Conservation (phyloP, 2,888 invertebrate species). For the Biston betularia region DNA sequence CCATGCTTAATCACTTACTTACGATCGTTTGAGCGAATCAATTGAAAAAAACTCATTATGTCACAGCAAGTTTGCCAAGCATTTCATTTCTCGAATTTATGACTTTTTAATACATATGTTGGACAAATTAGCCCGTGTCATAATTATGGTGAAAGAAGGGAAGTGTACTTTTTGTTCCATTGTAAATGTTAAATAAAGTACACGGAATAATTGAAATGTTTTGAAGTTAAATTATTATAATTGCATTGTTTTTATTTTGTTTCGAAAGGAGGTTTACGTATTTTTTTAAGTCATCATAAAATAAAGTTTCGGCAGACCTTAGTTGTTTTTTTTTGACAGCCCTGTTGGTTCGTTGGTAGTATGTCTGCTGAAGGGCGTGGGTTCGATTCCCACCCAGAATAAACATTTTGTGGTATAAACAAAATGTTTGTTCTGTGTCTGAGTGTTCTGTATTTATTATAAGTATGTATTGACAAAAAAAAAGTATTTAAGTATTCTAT, state of each 20-base stretch:
- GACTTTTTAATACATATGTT: slow-evolving; percentile 29
- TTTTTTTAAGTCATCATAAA: too few relatives aligned
- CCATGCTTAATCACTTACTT: slow-evolving; percentile 41
- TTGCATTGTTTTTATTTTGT: slow-evolving; percentile 1
- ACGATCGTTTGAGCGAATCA: slow-evolving; percentile 31
- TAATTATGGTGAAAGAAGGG: slow-evolving; percentile 20
- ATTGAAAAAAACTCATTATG: slow-evolving; percentile 27
- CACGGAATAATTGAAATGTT: slow-evolving; percentile 11
- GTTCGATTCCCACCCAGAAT: too few relatives aligned
- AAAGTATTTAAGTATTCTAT: too few relatives aligned
- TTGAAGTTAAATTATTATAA: slow-evolving; percentile 5
- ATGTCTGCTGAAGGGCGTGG: too few relatives aligned
- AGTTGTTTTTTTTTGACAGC: too few relatives aligned
- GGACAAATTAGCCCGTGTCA: slow-evolving; percentile 22
- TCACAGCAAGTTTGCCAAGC: slow-evolving; percentile 21
- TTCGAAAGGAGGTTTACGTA: neutral
- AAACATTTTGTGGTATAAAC: too few relatives aligned
- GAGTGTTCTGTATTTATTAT: too few relatives aligned
- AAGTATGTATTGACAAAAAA: too few relatives aligned
- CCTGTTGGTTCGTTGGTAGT: too few relatives aligned
- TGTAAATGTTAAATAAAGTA: slow-evolving; percentile 24
- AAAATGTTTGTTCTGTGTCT: too few relatives aligned
- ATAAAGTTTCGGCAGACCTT: too few relatives aligned
- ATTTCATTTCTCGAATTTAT: slow-evolving; percentile 26
- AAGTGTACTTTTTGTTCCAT: slow-evolving; percentile 20